A percentile compares a stretch with the other conserved stretches of the same genome.
phyloP scores from a whole-genome alignment of 2,113 vertebrate species.

The Eublepharis macularius region DNA sequence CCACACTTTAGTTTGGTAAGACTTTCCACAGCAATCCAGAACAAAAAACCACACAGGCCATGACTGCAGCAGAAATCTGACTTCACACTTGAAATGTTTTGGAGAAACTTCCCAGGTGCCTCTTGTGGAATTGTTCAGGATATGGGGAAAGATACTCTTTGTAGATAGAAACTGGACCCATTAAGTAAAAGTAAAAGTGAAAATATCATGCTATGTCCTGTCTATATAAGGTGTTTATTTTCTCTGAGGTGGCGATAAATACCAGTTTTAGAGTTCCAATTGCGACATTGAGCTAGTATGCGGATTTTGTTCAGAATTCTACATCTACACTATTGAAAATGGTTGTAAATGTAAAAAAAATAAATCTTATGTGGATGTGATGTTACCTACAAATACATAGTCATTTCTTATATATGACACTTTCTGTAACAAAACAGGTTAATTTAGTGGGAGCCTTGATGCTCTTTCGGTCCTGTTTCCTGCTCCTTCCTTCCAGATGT shows the following conservation, averaged over 20 bases:
- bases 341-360: slow-evolving; percentile 5
- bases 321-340: neutral
- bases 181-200: neutral
- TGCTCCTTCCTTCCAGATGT: neutral
- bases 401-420: neutral
- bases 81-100: neutral
- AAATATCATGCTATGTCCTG: neutral
- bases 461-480: neutral
- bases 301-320: neutral
- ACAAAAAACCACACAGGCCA: neutral
- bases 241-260: neutral
- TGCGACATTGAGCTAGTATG: neutral
- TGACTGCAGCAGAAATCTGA: neutral
- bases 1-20: neutral
- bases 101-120: neutral
- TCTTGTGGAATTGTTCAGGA: neutral
- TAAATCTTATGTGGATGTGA: neutral
- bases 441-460: neutral
- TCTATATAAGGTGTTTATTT: neutral
- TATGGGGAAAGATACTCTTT: neutral
- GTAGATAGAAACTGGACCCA: neutral
- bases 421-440: neutral
- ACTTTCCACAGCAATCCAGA: neutral
- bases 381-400: neutral
- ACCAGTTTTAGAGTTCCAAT: neutral